Base-by-base conservation (phyloP, 92 coral and sea anemone genomes). In the Metridium senile region DNA sequence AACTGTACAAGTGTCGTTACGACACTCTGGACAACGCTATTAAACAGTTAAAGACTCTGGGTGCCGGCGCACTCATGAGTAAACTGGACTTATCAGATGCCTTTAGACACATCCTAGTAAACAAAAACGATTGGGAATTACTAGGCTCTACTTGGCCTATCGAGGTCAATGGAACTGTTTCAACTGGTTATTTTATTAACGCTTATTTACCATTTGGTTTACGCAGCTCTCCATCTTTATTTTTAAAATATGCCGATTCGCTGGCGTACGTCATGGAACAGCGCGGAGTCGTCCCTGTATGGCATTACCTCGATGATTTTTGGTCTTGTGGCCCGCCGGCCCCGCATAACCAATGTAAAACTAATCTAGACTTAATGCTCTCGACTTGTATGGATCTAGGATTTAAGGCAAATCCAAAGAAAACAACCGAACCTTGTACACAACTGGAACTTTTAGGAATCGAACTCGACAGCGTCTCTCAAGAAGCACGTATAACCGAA, bases 271-370 rank as follows among this genome's bases (percentile, higher is more conserved):
- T 1, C 52, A 46, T 0, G 65, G 11, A 10, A 1, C 30, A 1
- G 62, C 78, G 17, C n/a, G n/a, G n/a, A n/a, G n/a, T n/a, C n/a
- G n/a, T n/a, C n/a, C n/a, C n/a, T n/a, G 33, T 71, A 13, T 71
- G 84, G 84, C n/a, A 80, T 56, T 80, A 80, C 32, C 11, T 70
- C 0, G 78, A 80, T 20, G 84, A 80, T 28, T 80, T 72, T 22
- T 81, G 79, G 79, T 71, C 85, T 0, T 81, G 85, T 52, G 85
- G 77, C 13, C 67, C 86, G 33, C 76, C 70, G 10, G 17, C 66
- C 19, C 81, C 86, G 6, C 18, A 51, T n/a, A 18, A 62, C 0
- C 52, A 6, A 0, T 82, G 86, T 64, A 16, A 23, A 10, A 49
- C 20, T 1, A 66, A 67, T 11, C 21, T 74, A 20, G 71, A 74